A percentile compares a stretch with the other conserved stretches of the same genome.
phyloP scores from a whole-genome alignment of 2,113 vertebrate genomes.

The Rynchops niger region DNA sequence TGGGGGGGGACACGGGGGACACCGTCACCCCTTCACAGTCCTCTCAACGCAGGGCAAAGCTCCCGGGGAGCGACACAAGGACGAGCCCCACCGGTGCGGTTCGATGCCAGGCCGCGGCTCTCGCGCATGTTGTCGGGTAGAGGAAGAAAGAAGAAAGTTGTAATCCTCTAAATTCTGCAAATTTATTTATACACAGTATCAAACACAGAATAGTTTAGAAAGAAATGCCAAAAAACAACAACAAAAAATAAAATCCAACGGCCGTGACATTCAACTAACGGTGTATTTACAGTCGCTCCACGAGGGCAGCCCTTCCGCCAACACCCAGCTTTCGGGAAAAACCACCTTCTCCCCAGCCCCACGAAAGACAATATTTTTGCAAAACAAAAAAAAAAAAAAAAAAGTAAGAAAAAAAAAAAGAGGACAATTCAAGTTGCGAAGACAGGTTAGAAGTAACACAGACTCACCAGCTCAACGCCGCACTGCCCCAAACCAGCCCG shows the following conservation, averaged over 20 bases:
- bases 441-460: neutral
- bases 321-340: neutral
- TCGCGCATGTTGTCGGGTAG: rapidly evolving
- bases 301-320: neutral
- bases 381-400: neutral
- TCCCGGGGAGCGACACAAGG: rapidly evolving
- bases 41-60: neutral
- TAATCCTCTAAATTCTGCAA: neutral
- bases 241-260: neutral
- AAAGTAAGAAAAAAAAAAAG: neutral
- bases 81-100: rapidly evolving
- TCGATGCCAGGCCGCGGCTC: too few species aligned
- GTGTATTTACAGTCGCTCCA: neutral
- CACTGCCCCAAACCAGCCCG: neutral
- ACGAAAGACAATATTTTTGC: neutral
- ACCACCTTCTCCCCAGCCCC: neutral
- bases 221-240: neutral
- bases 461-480: neutral
- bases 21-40: neutral
- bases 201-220: constrained; percentile 22
- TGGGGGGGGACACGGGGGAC: neutral
- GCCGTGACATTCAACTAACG: neutral
- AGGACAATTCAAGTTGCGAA: neutral
- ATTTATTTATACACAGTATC: constrained; percentile 40
- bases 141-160: neutral